phyloP scores from a whole-genome alignment of 2,888 invertebrate species.

The Temnothorax ravouxi region DNA sequence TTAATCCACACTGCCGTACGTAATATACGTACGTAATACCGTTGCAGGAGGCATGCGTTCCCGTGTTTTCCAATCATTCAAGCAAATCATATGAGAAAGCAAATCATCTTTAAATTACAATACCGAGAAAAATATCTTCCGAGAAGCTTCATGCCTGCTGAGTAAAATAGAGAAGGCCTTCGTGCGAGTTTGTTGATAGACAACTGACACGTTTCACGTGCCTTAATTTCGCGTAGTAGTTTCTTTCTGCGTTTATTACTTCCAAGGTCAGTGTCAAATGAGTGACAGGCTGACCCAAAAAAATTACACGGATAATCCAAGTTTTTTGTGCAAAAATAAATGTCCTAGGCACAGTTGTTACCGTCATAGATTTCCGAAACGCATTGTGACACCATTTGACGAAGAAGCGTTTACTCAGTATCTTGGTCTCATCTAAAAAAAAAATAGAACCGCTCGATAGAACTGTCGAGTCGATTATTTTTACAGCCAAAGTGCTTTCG shows the following conservation, averaged over 20 bases:
- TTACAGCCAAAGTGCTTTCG: not conserved
- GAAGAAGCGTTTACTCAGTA: not conserved
- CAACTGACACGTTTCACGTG: constrained; percentile 36
- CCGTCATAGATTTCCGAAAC: constrained; percentile 63
- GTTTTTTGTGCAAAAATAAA: constrained; percentile 74
- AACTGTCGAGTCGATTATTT: not conserved
- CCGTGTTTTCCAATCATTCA: not conserved
- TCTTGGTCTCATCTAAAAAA: not conserved
- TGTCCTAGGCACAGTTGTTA: constrained; percentile 81
- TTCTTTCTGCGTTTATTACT: constrained; percentile 43
- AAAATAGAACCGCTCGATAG: not conserved
- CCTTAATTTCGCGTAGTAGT: constrained; percentile 39
- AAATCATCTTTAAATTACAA: not conserved
- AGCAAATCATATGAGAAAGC: not conserved
- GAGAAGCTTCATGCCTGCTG: not conserved
- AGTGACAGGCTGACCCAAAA: constrained; percentile 5
- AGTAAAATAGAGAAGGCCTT: constrained; percentile 46
- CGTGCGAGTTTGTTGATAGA: constrained; percentile 38
- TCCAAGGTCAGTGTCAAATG: constrained; percentile 36
- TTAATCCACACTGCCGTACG: not conserved
- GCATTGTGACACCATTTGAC: not conserved
- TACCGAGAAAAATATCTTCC: constrained; percentile 10
- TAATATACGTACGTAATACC: not conserved
- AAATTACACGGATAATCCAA: constrained; percentile 9
- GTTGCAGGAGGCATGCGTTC: not conserved